Evolutionary conservation across 2,888 invertebrate species (phyloP).

Genomic region (Thera britannica): DNA sequence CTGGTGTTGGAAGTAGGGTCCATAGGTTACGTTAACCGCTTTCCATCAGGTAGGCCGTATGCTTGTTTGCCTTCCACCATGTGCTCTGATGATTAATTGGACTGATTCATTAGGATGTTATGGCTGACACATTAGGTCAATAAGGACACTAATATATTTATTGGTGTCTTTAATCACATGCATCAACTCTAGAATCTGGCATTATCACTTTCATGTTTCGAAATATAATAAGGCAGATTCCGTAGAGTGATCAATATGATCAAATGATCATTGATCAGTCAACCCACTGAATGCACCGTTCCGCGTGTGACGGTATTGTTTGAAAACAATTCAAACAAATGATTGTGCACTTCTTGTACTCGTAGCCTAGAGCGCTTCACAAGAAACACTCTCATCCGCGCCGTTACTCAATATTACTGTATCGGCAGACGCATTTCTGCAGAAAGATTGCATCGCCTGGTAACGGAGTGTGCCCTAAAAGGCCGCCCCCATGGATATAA

Average conservation of each 20-base stretch:
- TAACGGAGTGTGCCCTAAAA: too few species aligned
- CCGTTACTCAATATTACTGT: conserved; percentile 29
- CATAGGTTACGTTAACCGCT: too few species aligned
- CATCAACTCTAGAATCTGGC: neutral
- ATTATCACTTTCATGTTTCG: neutral
- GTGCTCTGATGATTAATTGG: too few species aligned
- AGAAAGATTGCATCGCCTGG: neutral
- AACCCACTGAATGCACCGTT: conserved; percentile 14
- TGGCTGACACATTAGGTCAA: too few species aligned
- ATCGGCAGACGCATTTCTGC: conserved; percentile 11
- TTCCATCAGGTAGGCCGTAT: too few species aligned
- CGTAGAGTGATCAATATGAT: neutral
- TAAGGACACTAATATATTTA: too few species aligned
- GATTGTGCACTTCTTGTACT: conserved; percentile 22
- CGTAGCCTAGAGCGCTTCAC: conserved; percentile 13
- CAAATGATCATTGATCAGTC: neutral
- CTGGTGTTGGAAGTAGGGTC: too few species aligned
- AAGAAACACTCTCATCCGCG: conserved; percentile 25
- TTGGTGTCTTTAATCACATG: neutral
- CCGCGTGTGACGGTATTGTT: conserved; percentile 28
- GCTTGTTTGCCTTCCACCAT: too few species aligned
- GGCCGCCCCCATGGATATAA: too few species aligned
- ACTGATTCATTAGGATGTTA: too few species aligned
- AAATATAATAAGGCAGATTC: neutral
- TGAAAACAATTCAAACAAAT: conserved; percentile 32